Evolutionary conservation across 2,797 vertebrate species (phyloP).

Genomic region (Enoplosus armatus): DNA sequence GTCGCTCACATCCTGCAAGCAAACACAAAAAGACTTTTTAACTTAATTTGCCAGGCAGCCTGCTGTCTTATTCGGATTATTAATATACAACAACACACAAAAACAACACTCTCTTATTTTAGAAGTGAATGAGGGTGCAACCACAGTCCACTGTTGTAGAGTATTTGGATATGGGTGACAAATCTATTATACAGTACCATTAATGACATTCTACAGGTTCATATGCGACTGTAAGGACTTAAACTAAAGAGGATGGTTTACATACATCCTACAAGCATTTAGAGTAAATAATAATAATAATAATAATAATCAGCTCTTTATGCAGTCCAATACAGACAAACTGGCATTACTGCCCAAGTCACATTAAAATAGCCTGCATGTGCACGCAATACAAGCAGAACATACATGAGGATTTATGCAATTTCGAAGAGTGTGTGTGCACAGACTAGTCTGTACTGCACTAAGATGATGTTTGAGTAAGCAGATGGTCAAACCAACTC

Average conservation of each 20-base stretch:
- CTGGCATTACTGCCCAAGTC: neutral
- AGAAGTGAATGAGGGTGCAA: neutral
- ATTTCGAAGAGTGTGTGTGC: neutral
- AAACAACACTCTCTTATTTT: neutral
- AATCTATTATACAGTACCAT: neutral
- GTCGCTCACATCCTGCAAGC: conserved; percentile 94
- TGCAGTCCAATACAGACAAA: neutral
- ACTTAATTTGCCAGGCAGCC: neutral
- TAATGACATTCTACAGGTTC: neutral
- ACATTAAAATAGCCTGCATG: neutral
- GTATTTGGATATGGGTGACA: neutral
- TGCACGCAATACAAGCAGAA: neutral
- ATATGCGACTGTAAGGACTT: neutral
- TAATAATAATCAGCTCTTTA: neutral
- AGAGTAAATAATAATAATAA: neutral
- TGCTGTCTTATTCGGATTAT: neutral
- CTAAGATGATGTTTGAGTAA: neutral
- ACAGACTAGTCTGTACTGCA: neutral
- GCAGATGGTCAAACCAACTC: conserved; percentile 2
- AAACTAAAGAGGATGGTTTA: neutral
- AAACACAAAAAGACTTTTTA: conserved; percentile 8
- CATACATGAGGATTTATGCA: neutral
- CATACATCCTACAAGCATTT: neutral
- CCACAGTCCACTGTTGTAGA: neutral
- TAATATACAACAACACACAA: neutral